A percentile compares a stretch with the other conserved stretches of the same genome.
These are phyloP conservation scores for Chymomyza costata DNA, from an alignment of 1,140 invertebrate species.

Conservation along the genomic window DNA sequence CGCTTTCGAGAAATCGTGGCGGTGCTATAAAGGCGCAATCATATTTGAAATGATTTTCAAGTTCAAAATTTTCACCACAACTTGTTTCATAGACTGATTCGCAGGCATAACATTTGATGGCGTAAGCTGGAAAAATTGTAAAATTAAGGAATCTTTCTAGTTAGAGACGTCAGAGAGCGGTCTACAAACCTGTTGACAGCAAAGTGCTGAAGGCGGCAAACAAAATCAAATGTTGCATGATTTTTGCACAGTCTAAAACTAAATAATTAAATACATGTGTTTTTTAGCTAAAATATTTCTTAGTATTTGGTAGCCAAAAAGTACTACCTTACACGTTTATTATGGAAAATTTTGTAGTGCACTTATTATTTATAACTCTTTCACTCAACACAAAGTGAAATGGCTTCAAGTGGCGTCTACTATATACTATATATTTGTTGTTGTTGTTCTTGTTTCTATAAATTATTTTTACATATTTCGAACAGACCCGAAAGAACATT, in stretches of 20 bases:
- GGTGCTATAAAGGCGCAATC: slow-evolving; percentile 64
- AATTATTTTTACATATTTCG: slow-evolving; percentile 48
- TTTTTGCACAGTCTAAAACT: slow-evolving; percentile 9
- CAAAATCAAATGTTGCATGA: slow-evolving; percentile 60
- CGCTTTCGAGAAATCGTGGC: slow-evolving; percentile 51
- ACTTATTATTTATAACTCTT: slow-evolving; percentile 40
- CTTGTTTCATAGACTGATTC: slow-evolving; percentile 59
- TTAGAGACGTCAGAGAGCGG: too few species aligned
- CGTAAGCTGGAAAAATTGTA: too few species aligned
- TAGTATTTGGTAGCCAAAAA: slow-evolving; percentile 8
- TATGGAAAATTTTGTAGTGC: too few species aligned
- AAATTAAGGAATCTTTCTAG: too few species aligned
- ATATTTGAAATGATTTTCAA: slow-evolving; percentile 62
- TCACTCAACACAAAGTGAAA: slow-evolving; percentile 46
- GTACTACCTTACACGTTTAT: too few species aligned
- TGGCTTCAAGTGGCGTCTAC: slow-evolving; percentile 28
- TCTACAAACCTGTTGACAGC: slow-evolving; percentile 51
- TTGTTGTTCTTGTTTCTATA: slow-evolving; percentile 31
- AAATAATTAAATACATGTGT: slow-evolving; percentile 9
- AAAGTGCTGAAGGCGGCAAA: slow-evolving; percentile 37
- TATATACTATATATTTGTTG: slow-evolving; percentile 10
- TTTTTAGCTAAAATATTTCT: slow-evolving; percentile 10
- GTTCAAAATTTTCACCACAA: slow-evolving; percentile 61
- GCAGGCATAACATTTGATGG: slow-evolving; percentile 66
- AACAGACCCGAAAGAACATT: slow-evolving; percentile 4